A percentile compares a stretch with the other conserved stretches of the same genome.
These are phyloP conservation scores for Eulemur rufifrons DNA, from an alignment of 2,113 vertebrate species.

Conservation along the genomic window DNA sequence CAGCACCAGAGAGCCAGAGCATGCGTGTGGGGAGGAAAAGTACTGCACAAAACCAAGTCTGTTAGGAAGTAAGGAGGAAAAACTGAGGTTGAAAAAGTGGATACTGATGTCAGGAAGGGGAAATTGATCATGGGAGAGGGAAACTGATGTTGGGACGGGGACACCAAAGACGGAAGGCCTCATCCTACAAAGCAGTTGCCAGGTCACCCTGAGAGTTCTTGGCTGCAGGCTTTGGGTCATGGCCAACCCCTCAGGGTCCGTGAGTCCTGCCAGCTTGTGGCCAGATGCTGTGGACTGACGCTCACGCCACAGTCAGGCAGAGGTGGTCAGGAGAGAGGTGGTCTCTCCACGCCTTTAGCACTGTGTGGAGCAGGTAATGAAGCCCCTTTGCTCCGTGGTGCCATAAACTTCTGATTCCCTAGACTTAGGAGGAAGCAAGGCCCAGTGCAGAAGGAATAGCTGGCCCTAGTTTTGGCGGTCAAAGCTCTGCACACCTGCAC, in stretches of 20 bases:
- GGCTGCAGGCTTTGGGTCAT: neutral
- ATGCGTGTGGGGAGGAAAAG: neutral
- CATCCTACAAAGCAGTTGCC: neutral
- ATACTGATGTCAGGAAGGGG: neutral
- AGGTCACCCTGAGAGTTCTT: neutral
- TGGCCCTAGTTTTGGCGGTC: neutral
- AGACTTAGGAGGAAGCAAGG: neutral
- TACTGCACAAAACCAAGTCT: neutral
- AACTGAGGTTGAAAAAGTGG: neutral
- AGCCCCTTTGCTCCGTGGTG: neutral
- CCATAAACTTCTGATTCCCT: neutral
- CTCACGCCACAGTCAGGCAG: no score
- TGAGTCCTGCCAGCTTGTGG: no score
- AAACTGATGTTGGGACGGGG: neutral
- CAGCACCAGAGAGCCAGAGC: neutral
- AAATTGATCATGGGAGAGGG: neutral
- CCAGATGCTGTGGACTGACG: neutral
- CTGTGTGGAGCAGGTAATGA: neutral
- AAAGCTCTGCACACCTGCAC: neutral
- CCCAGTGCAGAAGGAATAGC: accelerated
- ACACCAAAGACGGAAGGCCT: neutral
- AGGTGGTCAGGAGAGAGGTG: neutral
- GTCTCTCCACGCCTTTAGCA: neutral
- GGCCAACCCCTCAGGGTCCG: accelerated
- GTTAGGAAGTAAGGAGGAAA: neutral